Percentiles rank a stretch among this genome's conserved stretches.
These are phyloP conservation scores for Porites divaricata DNA, from an alignment of 92 coral and sea anemone genomes.

Conservation along the genomic window DNA sequence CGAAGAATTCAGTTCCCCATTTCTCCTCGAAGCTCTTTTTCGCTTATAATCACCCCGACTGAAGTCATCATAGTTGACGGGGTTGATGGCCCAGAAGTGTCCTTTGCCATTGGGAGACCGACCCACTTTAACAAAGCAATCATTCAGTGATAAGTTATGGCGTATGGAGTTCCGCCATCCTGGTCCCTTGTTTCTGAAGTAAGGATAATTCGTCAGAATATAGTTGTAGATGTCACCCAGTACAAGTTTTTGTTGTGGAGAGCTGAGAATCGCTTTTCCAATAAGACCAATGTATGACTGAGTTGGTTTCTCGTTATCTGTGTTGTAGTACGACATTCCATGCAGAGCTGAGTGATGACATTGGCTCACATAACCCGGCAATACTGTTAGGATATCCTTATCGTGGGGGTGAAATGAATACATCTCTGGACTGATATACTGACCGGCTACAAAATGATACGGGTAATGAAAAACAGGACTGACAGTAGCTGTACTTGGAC, in stretches of 20 bases:
- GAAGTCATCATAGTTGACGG: constrained; percentile 78
- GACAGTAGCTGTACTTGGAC: neutral
- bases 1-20: neutral
- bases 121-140: constrained; percentile 85
- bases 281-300: constrained; percentile 88
- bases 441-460: constrained; percentile 1
- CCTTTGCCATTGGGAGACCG: constrained; percentile 89
- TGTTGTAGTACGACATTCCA: constrained; percentile 14
- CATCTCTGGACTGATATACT: constrained; percentile 23
- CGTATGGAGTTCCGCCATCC: constrained; percentile 90
- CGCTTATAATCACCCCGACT: constrained; percentile 78
- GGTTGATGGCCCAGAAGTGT: constrained; percentile 91
- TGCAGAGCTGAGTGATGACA: constrained; percentile 30
- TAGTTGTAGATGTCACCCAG: constrained; percentile 84
- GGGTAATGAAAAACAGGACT: constrained; percentile 19
- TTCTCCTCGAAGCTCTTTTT: constrained; percentile 43
- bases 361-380: neutral
- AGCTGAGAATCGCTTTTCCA: constrained; percentile 82
- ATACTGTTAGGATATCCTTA: neutral
- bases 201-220: constrained; percentile 78
- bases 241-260: constrained; percentile 84
- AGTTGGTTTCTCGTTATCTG: constrained; percentile 80
- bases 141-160: constrained; percentile 82
- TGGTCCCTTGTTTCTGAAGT: constrained; percentile 81
- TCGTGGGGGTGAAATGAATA: neutral